Conservation (phyloP, 2,888 invertebrate species). For the Apodemia duryi region DNA sequence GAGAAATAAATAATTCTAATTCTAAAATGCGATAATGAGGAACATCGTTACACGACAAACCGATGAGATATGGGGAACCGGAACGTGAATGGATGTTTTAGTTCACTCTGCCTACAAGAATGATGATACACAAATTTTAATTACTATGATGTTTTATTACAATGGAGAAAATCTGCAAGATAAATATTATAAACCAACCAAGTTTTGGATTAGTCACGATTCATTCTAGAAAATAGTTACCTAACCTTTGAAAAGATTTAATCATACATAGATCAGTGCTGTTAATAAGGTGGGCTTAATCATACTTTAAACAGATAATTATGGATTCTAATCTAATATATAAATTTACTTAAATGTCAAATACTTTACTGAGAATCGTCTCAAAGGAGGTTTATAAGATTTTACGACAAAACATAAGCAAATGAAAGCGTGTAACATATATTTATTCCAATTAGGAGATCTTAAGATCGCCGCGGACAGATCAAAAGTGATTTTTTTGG, state of each 20-base stretch:
- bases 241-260: background rate
- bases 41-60: background rate
- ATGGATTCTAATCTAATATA: too few species aligned
- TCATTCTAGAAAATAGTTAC: background rate
- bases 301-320: too few species aligned
- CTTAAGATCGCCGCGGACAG: conserved; percentile 20
- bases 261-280: background rate
- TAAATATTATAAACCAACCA: background rate
- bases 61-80: background rate
- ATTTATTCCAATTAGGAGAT: conserved; percentile 20
- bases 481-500: conserved; percentile 36
- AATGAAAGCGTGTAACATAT: background rate
- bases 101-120: too few species aligned
- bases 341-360: background rate
- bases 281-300: too few species aligned
- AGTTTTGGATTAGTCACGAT: background rate
- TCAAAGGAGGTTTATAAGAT: background rate
- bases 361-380: background rate
- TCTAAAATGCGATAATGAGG: background rate
- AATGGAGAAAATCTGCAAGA: too few species aligned
- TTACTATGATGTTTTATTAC: too few species aligned
- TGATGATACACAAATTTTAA: too few species aligned
- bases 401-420: conserved; percentile 5
- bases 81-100: too few species aligned
- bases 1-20: too few species aligned